Evolutionary conservation across 2,888 invertebrate genomes (phyloP), one percentile per base, ranked within the genome.

Genomic region (Dryobota labecula): DNA sequence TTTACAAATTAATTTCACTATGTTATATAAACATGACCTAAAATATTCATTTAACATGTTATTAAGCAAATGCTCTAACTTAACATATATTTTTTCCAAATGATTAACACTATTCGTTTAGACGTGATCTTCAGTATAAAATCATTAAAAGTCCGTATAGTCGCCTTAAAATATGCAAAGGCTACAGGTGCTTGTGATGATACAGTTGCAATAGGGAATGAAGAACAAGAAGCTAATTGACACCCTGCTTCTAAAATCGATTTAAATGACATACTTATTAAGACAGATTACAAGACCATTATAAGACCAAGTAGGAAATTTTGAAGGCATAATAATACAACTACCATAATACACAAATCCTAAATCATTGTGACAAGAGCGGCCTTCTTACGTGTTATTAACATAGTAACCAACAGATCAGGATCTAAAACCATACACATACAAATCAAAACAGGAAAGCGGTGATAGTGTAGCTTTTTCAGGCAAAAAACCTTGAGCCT

Each of bases 391-490:
- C 66, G 41, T 78, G 20, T 75, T 67, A 81, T 76, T 81, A 76
- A 76, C 84, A 79, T 73, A 78, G 73, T 78, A 62, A 83, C 30
- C 27, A 47, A 69, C 47, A 61, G 61, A 82, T 66, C 77, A 86
- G 85, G 85, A 86, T 86, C 76, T 86, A 72, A 74, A 77, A 71
- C 73, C 49, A 64, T 70, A 63, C 54, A 49, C 71, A 66, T 47
- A 63, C 53, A 51, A 78, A 75, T 73, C 57, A 27, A 75, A 68
- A 80, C 81, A 82, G 86, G 87, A 85, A 86, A 85, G 73, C 73
- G 53, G 67, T 80, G 83, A 75, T 76, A 79, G 74, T 47, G 70
- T 74, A 45, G 49, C 63, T 76, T 81, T 85, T 83, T 80, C 70
- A 76, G 66, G 54, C 76, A 84, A 86, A 86, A 87, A 86, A 76